Evolutionary conservation across 2,888 invertebrate genomes (phyloP), one percentile per base, ranked within the genome.

Genomic region (Lydus trimaculatus): DNA sequence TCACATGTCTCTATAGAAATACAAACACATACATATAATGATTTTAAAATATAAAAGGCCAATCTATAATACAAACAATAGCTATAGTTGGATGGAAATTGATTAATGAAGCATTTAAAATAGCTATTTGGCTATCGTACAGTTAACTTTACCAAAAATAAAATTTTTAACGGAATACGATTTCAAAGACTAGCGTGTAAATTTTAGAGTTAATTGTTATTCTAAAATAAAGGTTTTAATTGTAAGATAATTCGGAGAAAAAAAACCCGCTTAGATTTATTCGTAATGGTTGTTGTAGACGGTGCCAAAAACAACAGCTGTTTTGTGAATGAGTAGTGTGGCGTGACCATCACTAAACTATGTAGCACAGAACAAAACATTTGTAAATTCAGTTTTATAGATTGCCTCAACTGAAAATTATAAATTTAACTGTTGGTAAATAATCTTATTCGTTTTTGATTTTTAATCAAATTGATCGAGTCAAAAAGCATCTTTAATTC

Each of bases 401-500:
- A 23, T 52, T 23, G 9, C 20, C 20, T 48, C 20, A 48, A 48
- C n/a, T n/a, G n/a, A n/a, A n/a, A n/a, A n/a, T n/a, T n/a, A n/a
- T n/a, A n/a, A n/a, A n/a, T n/a, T n/a, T n/a, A n/a, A n/a, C n/a
- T n/a, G n/a, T n/a, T n/a, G n/a, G n/a, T n/a, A n/a, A n/a, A n/a
- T n/a, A n/a, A n/a, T n/a, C n/a, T 39, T 39, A 11, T 33, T 43
- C 17, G 39, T 43, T 43, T 43, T 17, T 43, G 39, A 43, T 43
- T 43, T 43, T 17, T 7, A 17, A 39, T 39, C 39, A 39, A 39
- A 39, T 39, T n/a, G n/a, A n/a, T 4, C 39, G 39, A 17, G n/a
- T n/a, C n/a, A 20, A 48, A n/a, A 2, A 0, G n/a, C 48, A 20
- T n/a, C n/a, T n/a, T 48, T 67, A 66, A 63, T 65, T 39, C 39